phyloP scores from a whole-genome alignment of 2,113 vertebrate species.

The Dipodomys ordii region DNA sequence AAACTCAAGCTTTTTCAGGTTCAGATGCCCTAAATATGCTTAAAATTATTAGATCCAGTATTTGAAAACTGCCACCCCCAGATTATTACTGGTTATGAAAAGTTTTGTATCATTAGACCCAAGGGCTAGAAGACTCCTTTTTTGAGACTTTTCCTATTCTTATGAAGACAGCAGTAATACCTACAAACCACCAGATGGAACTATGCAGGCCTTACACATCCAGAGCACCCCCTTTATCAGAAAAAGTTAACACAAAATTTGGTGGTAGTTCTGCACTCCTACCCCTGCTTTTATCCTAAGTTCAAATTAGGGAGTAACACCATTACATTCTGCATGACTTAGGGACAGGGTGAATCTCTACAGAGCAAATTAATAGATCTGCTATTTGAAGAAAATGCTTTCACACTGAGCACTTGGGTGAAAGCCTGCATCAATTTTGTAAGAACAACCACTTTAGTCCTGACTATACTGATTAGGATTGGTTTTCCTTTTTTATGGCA shows the following conservation, averaged over 20 bases:
- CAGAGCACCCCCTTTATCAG: not conserved
- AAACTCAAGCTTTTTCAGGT: not conserved
- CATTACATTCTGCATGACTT: not conserved
- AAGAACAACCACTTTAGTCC: not conserved
- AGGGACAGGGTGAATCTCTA: not conserved
- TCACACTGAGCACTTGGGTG: not conserved
- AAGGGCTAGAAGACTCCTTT: not conserved
- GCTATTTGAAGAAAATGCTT: not conserved
- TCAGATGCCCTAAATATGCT: not conserved
- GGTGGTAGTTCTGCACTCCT: not conserved
- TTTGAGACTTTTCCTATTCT: not conserved
- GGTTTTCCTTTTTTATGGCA: not conserved
- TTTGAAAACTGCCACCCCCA: not conserved
- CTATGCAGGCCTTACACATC: not conserved
- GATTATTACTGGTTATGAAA: not conserved
- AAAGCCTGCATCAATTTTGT: not conserved
- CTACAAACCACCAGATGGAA: conserved; percentile 19
- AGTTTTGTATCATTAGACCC: not conserved
- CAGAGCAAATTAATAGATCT: not conserved
- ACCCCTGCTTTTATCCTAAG: not conserved
- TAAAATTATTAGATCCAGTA: not conserved
- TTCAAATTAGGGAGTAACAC: not conserved
- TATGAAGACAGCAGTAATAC: conserved; percentile 26
- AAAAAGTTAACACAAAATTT: not conserved
- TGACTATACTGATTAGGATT: not conserved